phyloP scores from a whole-genome alignment of 2,797 vertebrate species.

The Choloepus didactylus region DNA sequence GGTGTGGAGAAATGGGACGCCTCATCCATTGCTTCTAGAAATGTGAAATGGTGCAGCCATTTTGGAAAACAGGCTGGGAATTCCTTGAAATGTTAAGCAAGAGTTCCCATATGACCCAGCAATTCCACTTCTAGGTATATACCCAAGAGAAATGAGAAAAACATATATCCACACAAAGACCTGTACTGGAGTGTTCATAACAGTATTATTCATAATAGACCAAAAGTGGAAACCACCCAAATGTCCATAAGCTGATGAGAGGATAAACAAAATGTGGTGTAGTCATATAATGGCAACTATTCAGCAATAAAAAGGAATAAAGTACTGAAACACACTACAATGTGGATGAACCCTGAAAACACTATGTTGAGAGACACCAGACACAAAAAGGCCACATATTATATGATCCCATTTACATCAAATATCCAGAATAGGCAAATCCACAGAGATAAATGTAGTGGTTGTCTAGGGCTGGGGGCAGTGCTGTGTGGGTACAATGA shows the following conservation, averaged over 20 bases:
- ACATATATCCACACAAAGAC: neutral
- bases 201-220: neutral
- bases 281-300: rapidly evolving
- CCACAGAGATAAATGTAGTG: neutral
- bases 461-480: neutral
- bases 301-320: neutral
- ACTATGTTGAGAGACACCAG: neutral
- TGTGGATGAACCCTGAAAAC: neutral
- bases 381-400: neutral
- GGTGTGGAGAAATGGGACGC: neutral
- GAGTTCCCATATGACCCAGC: rapidly evolving
- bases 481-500: neutral
- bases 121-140: neutral
- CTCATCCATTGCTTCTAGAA: neutral
- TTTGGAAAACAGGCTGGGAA: too few relatives aligned
- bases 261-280: rapidly evolving
- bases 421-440: neutral
- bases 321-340: too few relatives aligned
- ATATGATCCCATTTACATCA: neutral
- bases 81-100: neutral
- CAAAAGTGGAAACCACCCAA: neutral
- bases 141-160: neutral
- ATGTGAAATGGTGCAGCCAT: neutral
- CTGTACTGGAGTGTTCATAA: rapidly evolving
- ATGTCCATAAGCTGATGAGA: neutral